Base-by-base conservation (phyloP, 2,888 invertebrate species). In the Platycheirus rosarum region DNA sequence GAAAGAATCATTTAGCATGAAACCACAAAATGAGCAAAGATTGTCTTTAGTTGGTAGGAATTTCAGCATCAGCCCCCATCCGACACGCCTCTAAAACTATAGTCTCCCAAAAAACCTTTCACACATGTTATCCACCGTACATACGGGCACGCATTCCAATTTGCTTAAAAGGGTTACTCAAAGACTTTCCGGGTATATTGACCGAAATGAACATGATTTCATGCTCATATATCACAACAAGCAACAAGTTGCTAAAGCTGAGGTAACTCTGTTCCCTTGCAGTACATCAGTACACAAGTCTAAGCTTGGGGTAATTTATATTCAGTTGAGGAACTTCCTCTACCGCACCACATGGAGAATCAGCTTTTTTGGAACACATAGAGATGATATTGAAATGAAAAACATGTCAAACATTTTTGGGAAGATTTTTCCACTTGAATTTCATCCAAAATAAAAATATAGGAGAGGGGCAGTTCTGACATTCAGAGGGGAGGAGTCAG, bases 131-230 rank as follows among this genome's bases (percentile, higher is more conserved):
- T 7, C 20, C 42, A 1, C 16, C 7, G 23, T 40, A 57, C 40
- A 32, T 53, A 42, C 35, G 46, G 23, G 53, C 55, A 75, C 63
- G 63, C 69, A 63, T 76, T 70, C 65, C 60, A 76, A 80, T 76
- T 80, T 71, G 70, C 70, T 70, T 70, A 71, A 76, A 76, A 80
- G 80, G 80, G 70, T 76, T 70, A 51, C 71, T 44, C 42, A 55
- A 62, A 65, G 57, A 29, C 73, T 60, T 44, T 68, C 9, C 18
- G 74, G 32, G 68, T 71, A 76, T 76, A 70, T 76, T 76, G 80
- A 80, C 80, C 80, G 80, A 76, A 76, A 80, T 80, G 76, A 80
- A 70, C 70, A 80, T 71, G 80, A 80, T 80, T 80, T 80, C 80
- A 76, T 66, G 78, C 70, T 69, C 60, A 46, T 75, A 63, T 46